Percentiles rank a stretch among this genome's conserved stretches.
phyloP scores from a whole-genome alignment of 1,140 invertebrate species.

The Heliothis subflexa region DNA sequence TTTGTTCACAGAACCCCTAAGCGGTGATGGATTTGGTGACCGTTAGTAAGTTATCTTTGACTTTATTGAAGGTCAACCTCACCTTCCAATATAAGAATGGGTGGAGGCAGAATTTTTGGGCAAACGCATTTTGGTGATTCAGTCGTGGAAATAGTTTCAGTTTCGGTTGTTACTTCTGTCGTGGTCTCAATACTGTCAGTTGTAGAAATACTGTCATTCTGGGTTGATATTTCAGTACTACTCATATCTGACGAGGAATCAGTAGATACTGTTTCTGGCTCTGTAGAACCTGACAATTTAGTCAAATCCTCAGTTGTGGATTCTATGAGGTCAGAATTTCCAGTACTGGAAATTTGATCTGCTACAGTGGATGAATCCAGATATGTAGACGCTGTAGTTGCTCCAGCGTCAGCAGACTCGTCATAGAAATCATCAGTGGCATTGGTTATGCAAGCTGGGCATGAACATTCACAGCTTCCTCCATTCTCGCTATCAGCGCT shows the following conservation, averaged over 20 bases:
- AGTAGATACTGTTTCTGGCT: constrained; percentile 43
- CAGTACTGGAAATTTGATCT: constrained; percentile 38
- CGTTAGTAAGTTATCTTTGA: constrained; percentile 77
- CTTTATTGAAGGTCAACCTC: constrained; percentile 83
- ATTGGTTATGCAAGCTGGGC: constrained; percentile 87
- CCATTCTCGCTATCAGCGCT: constrained; percentile 81
- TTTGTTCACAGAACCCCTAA: constrained; percentile 52
- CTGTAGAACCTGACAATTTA: constrained; percentile 25
- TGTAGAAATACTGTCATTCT: constrained; percentile 17
- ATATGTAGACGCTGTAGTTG: constrained; percentile 54
- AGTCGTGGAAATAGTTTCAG: constrained; percentile 69
- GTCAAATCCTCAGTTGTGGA: constrained; percentile 31
- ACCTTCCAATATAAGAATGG: constrained; percentile 93
- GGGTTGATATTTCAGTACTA: constrained; percentile 3
- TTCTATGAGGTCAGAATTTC: constrained; percentile 16
- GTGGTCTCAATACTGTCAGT: constrained; percentile 42
- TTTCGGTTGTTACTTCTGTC: constrained; percentile 59
- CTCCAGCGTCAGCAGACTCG: constrained; percentile 64
- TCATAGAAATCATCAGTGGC: constrained; percentile 80
- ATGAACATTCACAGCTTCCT: constrained; percentile 91
- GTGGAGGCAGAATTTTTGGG: constrained; percentile 88
- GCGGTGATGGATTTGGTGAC: constrained; percentile 69
- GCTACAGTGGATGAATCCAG: constrained; percentile 43
- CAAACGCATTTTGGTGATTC: constrained; percentile 84
- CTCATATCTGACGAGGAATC: constrained; percentile 35